Evolutionary conservation across 2,888 invertebrate genomes (phyloP).

Genomic region (Scotopteryx bipunctaria): DNA sequence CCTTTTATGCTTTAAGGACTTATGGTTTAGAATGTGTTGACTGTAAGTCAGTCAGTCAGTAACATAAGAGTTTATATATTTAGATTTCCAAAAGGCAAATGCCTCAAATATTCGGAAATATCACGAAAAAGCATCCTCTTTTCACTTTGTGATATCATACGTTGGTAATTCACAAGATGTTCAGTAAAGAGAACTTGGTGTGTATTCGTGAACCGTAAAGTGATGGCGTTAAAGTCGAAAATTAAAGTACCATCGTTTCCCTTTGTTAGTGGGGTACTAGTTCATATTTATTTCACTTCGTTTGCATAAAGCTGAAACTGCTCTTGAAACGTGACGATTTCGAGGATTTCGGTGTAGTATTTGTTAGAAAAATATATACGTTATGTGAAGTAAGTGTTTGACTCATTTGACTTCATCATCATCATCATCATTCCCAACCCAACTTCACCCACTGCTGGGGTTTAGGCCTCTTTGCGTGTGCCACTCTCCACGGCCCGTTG

Average conservation of each 20-base stretch:
- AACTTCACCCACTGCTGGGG: no score
- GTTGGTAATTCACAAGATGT: background rate
- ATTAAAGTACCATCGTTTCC: background rate
- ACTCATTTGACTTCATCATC: no score
- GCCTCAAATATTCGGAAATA: background rate
- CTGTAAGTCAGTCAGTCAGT: no score
- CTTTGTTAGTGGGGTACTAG: background rate
- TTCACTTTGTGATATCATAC: conserved; percentile 1
- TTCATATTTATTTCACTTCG: conserved; percentile 3
- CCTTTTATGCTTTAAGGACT: no score
- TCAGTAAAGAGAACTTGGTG: background rate
- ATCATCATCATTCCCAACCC: no score
- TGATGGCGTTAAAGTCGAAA: background rate
- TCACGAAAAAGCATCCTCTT: conserved; percentile 1
- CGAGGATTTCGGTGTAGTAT: background rate
- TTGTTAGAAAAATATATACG: no score
- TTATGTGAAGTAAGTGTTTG: no score
- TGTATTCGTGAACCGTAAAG: background rate
- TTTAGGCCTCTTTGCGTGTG: no score
- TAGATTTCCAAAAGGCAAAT: conserved; percentile 12
- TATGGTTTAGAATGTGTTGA: no score
- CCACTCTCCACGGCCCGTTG: no score
- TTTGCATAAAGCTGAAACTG: conserved; percentile 2
- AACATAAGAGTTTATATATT: no score
- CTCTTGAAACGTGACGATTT: conserved; percentile 4